phyloP scores from a whole-genome alignment of 1,140 invertebrate genomes.

The Drosophila auraria region DNA sequence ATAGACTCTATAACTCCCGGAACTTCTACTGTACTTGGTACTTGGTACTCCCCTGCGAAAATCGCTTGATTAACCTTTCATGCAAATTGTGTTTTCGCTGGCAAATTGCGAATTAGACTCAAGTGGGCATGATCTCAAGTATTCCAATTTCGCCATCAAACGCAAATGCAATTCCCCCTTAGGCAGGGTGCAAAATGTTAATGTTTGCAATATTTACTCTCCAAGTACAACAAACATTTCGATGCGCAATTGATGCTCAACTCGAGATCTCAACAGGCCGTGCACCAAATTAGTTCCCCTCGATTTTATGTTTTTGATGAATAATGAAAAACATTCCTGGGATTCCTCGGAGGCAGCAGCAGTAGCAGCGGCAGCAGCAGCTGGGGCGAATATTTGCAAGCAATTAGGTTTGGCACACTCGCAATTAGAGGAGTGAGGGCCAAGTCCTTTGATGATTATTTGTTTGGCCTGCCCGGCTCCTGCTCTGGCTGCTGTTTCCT shows the following conservation, averaged over 20 bases:
- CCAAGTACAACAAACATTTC: slow-evolving; percentile 51
- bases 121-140: slow-evolving; percentile 58
- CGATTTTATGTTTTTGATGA: slow-evolving; percentile 13
- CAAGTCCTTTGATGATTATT: slow-evolving; percentile 46
- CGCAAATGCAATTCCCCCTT: slow-evolving; percentile 28
- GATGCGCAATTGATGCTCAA: slow-evolving; percentile 78
- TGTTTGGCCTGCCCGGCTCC: slow-evolving; percentile 41
- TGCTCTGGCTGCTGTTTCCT: slow-evolving; percentile 44
- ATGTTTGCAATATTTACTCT: slow-evolving; percentile 63
- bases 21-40: neutral
- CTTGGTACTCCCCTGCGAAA: neutral
- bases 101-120: slow-evolving; percentile 68
- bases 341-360: slow-evolving; percentile 12
- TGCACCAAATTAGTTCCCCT: slow-evolving; percentile 49
- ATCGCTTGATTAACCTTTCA: slow-evolving; percentile 57
- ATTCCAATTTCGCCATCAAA: slow-evolving; percentile 71
- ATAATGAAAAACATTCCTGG: slow-evolving; percentile 25
- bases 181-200: slow-evolving; percentile 46
- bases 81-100: slow-evolving; percentile 67
- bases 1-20: neutral
- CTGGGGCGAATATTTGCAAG: slow-evolving; percentile 69
- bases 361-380: slow-evolving; percentile 12
- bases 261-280: slow-evolving; percentile 67
- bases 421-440: slow-evolving; percentile 34
- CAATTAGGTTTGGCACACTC: slow-evolving; percentile 73